These are phyloP conservation scores for Phylloscopus trochilus DNA, from an alignment of 2,113 vertebrate genomes.

Conservation along the genomic window DNA sequence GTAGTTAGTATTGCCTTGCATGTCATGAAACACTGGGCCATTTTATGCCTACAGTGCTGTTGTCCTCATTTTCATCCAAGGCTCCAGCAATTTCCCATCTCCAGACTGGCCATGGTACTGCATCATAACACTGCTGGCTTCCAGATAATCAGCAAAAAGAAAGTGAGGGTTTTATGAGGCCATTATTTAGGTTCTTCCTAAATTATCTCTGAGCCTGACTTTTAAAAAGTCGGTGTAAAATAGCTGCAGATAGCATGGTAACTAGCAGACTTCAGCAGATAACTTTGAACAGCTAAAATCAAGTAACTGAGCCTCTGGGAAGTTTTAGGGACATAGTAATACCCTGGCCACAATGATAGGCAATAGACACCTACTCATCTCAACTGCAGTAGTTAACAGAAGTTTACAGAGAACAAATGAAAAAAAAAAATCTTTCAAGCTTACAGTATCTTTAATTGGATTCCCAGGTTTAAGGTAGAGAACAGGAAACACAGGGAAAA, in stretches of 20 bases:
- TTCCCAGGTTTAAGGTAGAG: neutral
- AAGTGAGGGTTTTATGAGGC: neutral
- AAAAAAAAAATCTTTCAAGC: neutral
- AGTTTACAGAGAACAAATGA: neutral
- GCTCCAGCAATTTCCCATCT: neutral
- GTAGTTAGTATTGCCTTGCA: neutral
- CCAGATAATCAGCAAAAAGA: neutral
- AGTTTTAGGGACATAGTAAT: neutral
- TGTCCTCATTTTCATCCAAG: neutral
- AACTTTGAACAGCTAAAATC: neutral
- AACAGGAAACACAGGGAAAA: neutral
- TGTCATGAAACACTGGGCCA: accelerated
- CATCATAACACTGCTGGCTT: neutral
- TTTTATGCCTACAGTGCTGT: neutral
- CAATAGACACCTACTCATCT: neutral
- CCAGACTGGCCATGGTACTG: neutral
- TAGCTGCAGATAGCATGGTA: neutral
- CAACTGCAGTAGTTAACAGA: neutral
- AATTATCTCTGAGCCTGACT: neutral
- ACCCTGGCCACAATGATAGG: neutral
- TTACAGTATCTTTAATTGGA: neutral
- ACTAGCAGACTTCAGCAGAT: neutral
- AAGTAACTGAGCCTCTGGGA: neutral
- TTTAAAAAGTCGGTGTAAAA: neutral
- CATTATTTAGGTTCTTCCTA: neutral